phyloP scores from a whole-genome alignment of 2,797 vertebrate species.

The Melanotaenia maccullochi region DNA sequence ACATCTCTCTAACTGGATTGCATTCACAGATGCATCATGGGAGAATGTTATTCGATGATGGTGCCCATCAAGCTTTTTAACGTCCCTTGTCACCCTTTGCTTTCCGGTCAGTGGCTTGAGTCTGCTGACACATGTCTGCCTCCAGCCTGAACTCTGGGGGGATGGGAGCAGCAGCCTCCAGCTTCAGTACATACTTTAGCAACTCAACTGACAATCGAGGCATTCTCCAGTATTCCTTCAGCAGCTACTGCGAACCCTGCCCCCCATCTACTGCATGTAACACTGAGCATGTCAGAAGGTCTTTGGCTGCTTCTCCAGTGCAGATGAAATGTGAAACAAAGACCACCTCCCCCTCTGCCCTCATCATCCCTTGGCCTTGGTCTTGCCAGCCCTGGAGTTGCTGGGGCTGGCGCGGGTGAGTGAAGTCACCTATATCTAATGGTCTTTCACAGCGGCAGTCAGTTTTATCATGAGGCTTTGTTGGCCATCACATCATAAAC shows the following conservation, averaged over 20 bases:
- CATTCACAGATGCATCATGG: too few relatives aligned
- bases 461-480: constrained; percentile 74
- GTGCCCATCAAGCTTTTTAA: constrained; percentile 44
- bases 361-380: constrained; percentile 47
- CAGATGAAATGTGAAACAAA: constrained; percentile 77
- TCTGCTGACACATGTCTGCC: constrained; percentile 52
- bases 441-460: constrained; percentile 57
- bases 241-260: constrained; percentile 39
- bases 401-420: constrained; percentile 57
- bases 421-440: constrained; percentile 78
- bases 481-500: constrained; percentile 71
- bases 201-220: constrained; percentile 23
- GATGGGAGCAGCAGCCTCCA: background rate
- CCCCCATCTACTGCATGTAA: constrained; percentile 5
- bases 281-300: constrained; percentile 34
- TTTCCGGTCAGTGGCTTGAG: constrained; percentile 48
- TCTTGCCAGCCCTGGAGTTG: constrained; percentile 62
- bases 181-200: constrained; percentile 1
- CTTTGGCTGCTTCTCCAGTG: constrained; percentile 12
- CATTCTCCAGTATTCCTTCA: constrained; percentile 5
- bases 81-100: constrained; percentile 38
- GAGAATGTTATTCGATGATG: constrained; percentile 25
- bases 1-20: background rate
- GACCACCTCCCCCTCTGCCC: constrained; percentile 58
- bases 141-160: constrained; percentile 11